phyloP scores from a whole-genome alignment of 2,888 invertebrate genomes.

The Laothoe populi region DNA sequence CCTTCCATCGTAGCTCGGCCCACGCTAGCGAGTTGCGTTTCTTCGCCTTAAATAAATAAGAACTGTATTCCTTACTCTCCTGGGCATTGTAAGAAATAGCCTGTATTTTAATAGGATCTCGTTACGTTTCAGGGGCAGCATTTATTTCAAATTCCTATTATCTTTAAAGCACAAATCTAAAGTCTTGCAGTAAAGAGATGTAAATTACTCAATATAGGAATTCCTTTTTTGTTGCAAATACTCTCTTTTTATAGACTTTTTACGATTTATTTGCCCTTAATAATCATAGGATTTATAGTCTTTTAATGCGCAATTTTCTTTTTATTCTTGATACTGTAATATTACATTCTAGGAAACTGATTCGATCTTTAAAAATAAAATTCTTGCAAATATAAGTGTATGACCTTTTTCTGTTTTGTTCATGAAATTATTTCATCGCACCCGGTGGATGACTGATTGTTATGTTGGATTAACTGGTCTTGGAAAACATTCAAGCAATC shows the following conservation, averaged over 20 bases:
- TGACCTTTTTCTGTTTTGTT: no score
- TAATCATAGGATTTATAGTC: constrained; percentile 11
- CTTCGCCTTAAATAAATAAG: no score
- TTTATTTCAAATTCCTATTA: constrained; percentile 9
- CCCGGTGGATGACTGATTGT: no score
- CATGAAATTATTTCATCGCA: no score
- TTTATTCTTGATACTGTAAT: not conserved
- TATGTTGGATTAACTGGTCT: no score
- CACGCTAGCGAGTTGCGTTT: no score
- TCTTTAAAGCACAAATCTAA: constrained; percentile 16
- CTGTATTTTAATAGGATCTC: not conserved
- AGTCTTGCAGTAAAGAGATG: constrained; percentile 13
- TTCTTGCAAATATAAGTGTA: no score
- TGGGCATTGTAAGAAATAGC: not conserved
- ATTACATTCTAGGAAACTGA: not conserved
- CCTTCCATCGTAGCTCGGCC: no score
- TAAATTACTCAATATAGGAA: constrained; percentile 9
- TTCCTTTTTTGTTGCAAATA: constrained; percentile 17
- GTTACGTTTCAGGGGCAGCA: not conserved
- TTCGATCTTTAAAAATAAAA: not conserved
- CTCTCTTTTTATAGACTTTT: constrained; percentile 13
- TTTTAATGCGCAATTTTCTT: constrained; percentile 16
- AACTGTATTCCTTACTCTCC: no score
- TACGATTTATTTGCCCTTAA: constrained; percentile 21
- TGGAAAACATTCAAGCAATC: no score